phyloP scores from a whole-genome alignment of 2,113 vertebrate species.

The Athene cunicularia region DNA sequence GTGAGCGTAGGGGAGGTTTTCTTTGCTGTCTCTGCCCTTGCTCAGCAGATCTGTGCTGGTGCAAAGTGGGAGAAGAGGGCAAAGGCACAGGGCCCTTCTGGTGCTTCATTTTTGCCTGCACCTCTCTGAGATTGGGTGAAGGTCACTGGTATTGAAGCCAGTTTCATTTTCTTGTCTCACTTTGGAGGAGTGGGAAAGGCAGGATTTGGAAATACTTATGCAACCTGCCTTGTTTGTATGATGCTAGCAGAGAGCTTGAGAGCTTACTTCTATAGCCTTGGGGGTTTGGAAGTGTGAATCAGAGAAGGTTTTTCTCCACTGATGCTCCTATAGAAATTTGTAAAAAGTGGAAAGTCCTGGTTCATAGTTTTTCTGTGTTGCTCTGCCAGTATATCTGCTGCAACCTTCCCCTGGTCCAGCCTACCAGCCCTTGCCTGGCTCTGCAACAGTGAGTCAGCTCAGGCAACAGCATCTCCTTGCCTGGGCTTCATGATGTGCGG shows the following conservation, averaged over 20 bases:
- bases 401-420: slow-evolving; percentile 14
- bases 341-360: not conserved
- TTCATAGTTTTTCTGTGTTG: not conserved
- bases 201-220: not conserved
- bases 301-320: not conserved
- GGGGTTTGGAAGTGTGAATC: not conserved
- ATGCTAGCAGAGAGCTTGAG: not conserved
- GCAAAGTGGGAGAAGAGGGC: not conserved
- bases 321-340: not conserved
- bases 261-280: not conserved
- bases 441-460: slow-evolving; percentile 56
- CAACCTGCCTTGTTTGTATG: not conserved
- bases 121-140: not conserved
- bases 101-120: not conserved
- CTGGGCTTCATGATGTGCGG: not conserved
- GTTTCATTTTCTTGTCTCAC: not conserved
- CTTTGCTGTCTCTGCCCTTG: not conserved
- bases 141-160: not conserved
- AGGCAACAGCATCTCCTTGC: not conserved
- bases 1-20: not conserved
- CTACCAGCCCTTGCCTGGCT: slow-evolving; percentile 27
- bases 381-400: slow-evolving; percentile 13
- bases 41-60: not conserved
- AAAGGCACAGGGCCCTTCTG: not conserved
- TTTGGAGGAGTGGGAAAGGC: not conserved